Percentiles rank a stretch among this genome's conserved stretches.
Conservation (phyloP, 2,888 invertebrate genomes). For the Argyra leucocephala region DNA sequence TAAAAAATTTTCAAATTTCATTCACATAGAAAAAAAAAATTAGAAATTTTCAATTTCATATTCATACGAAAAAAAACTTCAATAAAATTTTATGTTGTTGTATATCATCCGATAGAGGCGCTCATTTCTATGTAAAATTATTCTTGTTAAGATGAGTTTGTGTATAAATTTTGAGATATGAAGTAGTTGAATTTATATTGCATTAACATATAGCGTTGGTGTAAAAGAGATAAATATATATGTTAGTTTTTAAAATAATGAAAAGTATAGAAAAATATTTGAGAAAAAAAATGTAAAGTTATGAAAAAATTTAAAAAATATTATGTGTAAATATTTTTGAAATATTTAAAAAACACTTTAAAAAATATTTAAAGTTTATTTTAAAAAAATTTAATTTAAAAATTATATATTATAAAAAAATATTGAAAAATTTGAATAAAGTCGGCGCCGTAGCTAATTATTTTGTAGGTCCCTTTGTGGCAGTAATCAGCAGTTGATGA, state of each 20-base stretch:
- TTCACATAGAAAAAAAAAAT: slow-evolving; percentile 1
- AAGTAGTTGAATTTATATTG: not conserved
- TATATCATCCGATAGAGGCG: not conserved
- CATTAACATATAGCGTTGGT: not conserved
- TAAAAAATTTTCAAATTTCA: slow-evolving; percentile 1
- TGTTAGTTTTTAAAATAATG: not conserved
- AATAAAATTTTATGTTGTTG: not conserved
- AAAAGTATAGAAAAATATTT: not conserved
- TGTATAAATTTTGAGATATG: slow-evolving; percentile 2
- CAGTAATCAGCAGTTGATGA: slow-evolving; percentile 4
- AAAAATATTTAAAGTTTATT: not conserved
- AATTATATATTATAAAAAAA: not conserved
- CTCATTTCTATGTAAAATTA: not conserved
- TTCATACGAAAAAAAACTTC: not conserved
- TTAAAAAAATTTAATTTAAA: not conserved
- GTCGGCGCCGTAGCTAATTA: slow-evolving; percentile 4
- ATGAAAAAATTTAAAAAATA: not conserved
- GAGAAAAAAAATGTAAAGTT: not conserved
- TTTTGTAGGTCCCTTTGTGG: slow-evolving; percentile 6
- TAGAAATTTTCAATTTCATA: not conserved
- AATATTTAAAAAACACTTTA: not conserved
- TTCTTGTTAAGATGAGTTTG: not conserved
- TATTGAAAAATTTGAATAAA: not conserved
- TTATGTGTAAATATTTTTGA: not conserved
- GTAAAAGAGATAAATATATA: not conserved